These are phyloP conservation scores for Nematostella vectensis DNA, from an alignment of 92 coral and sea anemone species.

Conservation along the genomic window DNA sequence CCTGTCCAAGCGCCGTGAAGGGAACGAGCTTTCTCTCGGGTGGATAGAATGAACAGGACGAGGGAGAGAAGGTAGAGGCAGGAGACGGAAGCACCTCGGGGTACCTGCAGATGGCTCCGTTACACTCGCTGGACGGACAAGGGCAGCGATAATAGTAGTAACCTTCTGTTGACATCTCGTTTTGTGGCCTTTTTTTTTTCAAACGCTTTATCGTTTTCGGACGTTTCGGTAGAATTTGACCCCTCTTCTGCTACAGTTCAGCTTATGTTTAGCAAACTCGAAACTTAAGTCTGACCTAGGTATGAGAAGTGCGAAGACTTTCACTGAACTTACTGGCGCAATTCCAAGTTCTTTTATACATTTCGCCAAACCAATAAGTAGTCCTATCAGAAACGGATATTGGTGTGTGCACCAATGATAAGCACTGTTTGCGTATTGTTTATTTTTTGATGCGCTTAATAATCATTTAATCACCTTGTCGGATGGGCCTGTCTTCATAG, in stretches of 20 bases:
- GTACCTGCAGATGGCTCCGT: conserved; percentile 53
- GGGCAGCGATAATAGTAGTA: conserved; percentile 65
- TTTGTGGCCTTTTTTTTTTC: neutral
- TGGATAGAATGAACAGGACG: conserved; percentile 50
- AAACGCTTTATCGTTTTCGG: neutral
- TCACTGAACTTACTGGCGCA: no score
- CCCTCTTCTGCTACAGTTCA: no score
- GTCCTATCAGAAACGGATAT: conserved; percentile 51
- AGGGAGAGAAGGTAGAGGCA: conserved; percentile 25
- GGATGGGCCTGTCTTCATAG: conserved; percentile 32
- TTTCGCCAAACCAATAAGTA: conserved; percentile 53
- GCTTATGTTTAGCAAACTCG: no score
- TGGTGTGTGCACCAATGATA: conserved; percentile 48
- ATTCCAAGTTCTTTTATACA: no score
- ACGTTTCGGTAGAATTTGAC: no score
- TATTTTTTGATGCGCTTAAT: conserved; percentile 48
- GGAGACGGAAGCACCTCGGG: conserved; percentile 51
- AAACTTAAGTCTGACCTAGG: no score
- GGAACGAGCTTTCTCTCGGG: conserved; percentile 48
- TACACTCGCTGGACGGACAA: conserved; percentile 66
- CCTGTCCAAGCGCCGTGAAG: no score
- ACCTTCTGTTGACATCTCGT: conserved; percentile 21
- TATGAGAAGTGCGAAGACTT: no score
- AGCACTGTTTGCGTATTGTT: conserved; percentile 43
- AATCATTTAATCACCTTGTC: conserved; percentile 60